Conservation (phyloP, 2,888 invertebrate species). For the Acheta domesticus region DNA sequence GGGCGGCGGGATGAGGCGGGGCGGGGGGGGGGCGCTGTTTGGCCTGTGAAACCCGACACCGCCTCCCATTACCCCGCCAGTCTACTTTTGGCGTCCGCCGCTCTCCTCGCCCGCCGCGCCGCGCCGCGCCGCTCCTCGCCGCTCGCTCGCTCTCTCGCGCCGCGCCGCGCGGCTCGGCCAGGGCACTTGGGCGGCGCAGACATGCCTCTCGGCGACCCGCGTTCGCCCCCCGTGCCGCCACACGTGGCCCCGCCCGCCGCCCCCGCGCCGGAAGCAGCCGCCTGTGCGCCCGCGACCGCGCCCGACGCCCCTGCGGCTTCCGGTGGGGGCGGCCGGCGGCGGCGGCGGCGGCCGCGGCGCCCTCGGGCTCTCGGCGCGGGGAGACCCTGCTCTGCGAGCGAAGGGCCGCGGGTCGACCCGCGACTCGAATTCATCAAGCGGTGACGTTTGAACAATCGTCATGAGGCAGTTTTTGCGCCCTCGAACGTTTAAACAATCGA, state of each 20-base stretch:
- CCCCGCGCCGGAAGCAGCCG: slow-evolving; percentile 36
- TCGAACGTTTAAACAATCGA: too few relatives aligned
- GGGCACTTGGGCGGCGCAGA: neutral
- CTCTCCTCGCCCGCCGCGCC: slow-evolving; percentile 11
- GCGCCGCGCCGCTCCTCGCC: slow-evolving; percentile 18
- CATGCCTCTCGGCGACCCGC: neutral
- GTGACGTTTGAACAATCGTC: too few relatives aligned
- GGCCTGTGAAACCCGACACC: slow-evolving; percentile 32
- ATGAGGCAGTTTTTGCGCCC: too few relatives aligned
- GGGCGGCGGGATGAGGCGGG: neutral
- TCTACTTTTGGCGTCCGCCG: slow-evolving; percentile 31
- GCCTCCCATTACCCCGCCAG: slow-evolving; percentile 34
- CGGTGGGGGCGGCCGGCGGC: too few relatives aligned
- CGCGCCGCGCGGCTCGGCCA: neutral
- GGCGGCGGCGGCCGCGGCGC: too few relatives aligned
- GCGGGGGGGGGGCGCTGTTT: slow-evolving; percentile 28
- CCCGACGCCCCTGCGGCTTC: neutral
- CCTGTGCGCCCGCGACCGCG: slow-evolving; percentile 40
- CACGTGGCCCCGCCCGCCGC: slow-evolving; percentile 36
- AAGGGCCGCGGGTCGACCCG: too few relatives aligned
- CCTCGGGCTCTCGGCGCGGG: too few relatives aligned
- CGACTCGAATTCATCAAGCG: too few relatives aligned
- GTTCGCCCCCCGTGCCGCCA: slow-evolving; percentile 33
- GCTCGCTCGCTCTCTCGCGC: neutral
- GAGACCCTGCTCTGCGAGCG: too few relatives aligned